Conservation (phyloP, 2,113 vertebrate genomes). For the Synchiropus splendidus region DNA sequence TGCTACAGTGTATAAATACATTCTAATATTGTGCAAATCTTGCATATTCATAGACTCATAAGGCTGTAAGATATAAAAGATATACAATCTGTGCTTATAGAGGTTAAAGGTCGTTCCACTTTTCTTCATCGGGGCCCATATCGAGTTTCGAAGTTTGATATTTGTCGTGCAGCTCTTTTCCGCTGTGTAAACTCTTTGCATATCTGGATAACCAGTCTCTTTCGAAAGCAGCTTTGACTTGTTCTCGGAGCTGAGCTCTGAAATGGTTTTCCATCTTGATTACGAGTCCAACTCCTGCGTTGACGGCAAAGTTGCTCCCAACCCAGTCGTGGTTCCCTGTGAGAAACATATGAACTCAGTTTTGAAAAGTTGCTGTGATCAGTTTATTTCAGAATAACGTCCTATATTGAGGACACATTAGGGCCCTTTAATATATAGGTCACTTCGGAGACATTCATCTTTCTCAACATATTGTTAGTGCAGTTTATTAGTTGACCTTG, state of each 20-base stretch:
- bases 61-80: constrained; percentile 9
- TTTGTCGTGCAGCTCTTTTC: constrained; percentile 30
- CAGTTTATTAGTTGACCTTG: too few relatives aligned
- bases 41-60: constrained; percentile 8
- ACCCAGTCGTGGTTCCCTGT: constrained; percentile 87
- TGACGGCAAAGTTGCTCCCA: constrained; percentile 77
- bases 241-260: constrained; percentile 71
- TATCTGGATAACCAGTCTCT: constrained; percentile 84
- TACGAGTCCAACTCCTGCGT: constrained; percentile 81
- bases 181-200: constrained; percentile 67
- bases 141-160: constrained; percentile 19
- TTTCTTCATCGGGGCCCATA: constrained; percentile 14
- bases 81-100: constrained; percentile 24
- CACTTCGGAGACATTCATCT: too few relatives aligned
- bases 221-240: constrained; percentile 78
- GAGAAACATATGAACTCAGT: too few relatives aligned
- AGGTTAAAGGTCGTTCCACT: constrained; percentile 27
- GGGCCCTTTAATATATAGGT: too few relatives aligned
- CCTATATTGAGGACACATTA: too few relatives aligned
- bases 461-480: too few relatives aligned
- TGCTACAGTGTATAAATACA: not conserved
- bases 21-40: constrained; percentile 15
- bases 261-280: constrained; percentile 63
- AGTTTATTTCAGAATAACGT: too few relatives aligned
- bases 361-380: not conserved